Base-by-base conservation (phyloP, 2,797 vertebrate species). In the Phoeniculus purpureus region DNA sequence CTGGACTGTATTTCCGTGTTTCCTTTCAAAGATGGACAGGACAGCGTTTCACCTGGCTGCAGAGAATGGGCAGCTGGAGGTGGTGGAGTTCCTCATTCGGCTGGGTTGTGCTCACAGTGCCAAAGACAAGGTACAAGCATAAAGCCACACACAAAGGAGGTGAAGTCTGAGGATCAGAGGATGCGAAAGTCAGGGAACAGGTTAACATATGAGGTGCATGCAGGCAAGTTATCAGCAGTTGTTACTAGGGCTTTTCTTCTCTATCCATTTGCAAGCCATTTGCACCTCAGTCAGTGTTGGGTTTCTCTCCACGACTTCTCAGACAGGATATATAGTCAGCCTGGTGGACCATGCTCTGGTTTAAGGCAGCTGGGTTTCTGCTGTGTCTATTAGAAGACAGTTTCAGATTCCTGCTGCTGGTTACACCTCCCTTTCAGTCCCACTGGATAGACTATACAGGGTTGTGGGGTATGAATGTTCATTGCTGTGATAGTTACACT, bases 1-100 rank as follows among this genome's bases (percentile, higher is more conserved):
- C 58, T 77, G 18, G 14, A 27, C 45, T 40, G 6, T 75, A 4
- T 74, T 72, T 64, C 51, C 90, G 19, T 55, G 58, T 65, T 85
- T 87, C 1, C 14, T 84, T 43, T 40, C 77, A 81, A 83, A 97
- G 97, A 89, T 97, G 92, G 98, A 98, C 47, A 98, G 97, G 96
- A 98, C 98, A 1, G 98, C 98, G 0, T 98, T 99, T 82, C 99
- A 98, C 88, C 93, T 98, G 91, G 98, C 98, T 2, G 97, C 98
- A 25, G 98, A 98, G 84, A 89, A 98, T 0, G 98, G 98, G 60
- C 97, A 97, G 27, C 85, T 98, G 89, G 98, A 98, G 11, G 98
- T 97, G 91, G 97, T 98, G 89, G 98, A 98, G 79, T 98, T 98
- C 95, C 98, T 99, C 22, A 97, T 99, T 78, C 98, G 71, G 9